phyloP scores from a whole-genome alignment of 2,888 invertebrate genomes.

The Platerodrilus igneus region DNA sequence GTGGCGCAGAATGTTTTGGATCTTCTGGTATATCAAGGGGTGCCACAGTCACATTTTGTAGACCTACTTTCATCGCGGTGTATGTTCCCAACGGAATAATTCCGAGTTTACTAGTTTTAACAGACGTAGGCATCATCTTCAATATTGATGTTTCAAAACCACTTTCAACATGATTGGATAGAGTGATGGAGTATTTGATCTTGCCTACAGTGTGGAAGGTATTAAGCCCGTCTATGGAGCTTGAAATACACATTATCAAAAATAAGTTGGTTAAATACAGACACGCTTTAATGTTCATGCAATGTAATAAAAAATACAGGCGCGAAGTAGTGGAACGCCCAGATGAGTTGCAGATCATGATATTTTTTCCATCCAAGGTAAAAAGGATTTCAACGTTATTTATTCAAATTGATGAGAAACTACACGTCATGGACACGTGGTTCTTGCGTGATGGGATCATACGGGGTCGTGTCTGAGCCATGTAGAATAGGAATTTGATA shows the following conservation, averaged over 20 bases:
- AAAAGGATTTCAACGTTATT: too few relatives aligned
- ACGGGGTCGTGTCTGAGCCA: too few relatives aligned
- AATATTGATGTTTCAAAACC: conserved; percentile 4
- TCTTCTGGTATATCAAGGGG: neutral
- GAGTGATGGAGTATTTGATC: conserved; percentile 20
- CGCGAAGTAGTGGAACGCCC: too few relatives aligned
- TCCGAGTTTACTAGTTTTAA: conserved; percentile 9
- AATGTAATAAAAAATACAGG: too few relatives aligned
- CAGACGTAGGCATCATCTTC: conserved; percentile 3
- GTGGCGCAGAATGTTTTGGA: neutral
- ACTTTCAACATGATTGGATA: conserved; percentile 3
- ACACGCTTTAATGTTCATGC: too few relatives aligned
- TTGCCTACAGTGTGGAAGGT: conserved; percentile 24
- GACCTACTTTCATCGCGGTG: conserved; percentile 26
- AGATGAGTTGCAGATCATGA: too few relatives aligned
- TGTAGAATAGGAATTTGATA: too few relatives aligned
- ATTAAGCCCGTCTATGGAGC: conserved; percentile 16
- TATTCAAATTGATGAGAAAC: too few relatives aligned
- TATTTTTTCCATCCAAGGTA: too few relatives aligned
- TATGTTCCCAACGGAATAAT: conserved; percentile 7
- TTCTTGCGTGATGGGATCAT: too few relatives aligned
- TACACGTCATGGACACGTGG: too few relatives aligned
- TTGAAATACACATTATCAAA: conserved; percentile 23
- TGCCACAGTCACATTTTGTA: neutral
- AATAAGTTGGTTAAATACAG: conserved; percentile 16